A percentile compares a stretch with the other conserved stretches of the same genome.
These are phyloP conservation scores for Spodoptera littoralis DNA, from an alignment of 2,888 invertebrate genomes.

Conservation along the genomic window DNA sequence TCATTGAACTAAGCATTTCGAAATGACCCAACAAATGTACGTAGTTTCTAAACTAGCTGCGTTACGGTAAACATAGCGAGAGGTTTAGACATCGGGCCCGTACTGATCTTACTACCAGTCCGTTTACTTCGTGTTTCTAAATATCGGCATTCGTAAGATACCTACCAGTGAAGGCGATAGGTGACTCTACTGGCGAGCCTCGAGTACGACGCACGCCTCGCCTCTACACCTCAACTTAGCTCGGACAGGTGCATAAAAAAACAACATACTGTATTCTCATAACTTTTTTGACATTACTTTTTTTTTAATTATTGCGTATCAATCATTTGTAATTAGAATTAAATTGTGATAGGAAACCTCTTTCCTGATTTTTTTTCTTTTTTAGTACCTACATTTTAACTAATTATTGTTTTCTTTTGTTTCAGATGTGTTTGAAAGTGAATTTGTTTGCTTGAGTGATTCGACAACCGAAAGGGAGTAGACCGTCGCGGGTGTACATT, in stretches of 20 bases:
- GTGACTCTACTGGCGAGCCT: slow-evolving; percentile 76
- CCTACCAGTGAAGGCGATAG: slow-evolving; percentile 71
- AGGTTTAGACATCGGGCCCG: slow-evolving; percentile 78
- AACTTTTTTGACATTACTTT: slow-evolving; percentile 19
- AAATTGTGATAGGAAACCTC: neutral
- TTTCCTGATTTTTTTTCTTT: slow-evolving; percentile 1
- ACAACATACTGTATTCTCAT: neutral
- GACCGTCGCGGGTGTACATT: slow-evolving; percentile 69
- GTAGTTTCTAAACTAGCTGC: slow-evolving; percentile 59
- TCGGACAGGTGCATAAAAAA: slow-evolving; percentile 67
- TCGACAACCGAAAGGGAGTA: slow-evolving; percentile 67
- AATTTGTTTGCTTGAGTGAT: slow-evolving; percentile 78
- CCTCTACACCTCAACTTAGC: slow-evolving; percentile 58
- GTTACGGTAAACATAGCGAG: slow-evolving; percentile 59
- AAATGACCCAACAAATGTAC: slow-evolving; percentile 53
- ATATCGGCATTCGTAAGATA: slow-evolving; percentile 77
- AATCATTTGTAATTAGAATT: slow-evolving; percentile 6
- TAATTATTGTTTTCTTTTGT: slow-evolving; percentile 77
- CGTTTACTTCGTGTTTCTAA: slow-evolving; percentile 79
- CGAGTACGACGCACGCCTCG: slow-evolving; percentile 79
- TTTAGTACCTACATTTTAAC: slow-evolving; percentile 30
- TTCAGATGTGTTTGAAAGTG: slow-evolving; percentile 84
- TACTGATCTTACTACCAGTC: slow-evolving; percentile 69
- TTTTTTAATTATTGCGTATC: slow-evolving; percentile 4
- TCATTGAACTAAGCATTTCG: slow-evolving; percentile 59